Evolutionary conservation across 2,113 vertebrate species (phyloP), one percentile per base, ranked within the genome.

Genomic region (Apodemus sylvaticus): DNA sequence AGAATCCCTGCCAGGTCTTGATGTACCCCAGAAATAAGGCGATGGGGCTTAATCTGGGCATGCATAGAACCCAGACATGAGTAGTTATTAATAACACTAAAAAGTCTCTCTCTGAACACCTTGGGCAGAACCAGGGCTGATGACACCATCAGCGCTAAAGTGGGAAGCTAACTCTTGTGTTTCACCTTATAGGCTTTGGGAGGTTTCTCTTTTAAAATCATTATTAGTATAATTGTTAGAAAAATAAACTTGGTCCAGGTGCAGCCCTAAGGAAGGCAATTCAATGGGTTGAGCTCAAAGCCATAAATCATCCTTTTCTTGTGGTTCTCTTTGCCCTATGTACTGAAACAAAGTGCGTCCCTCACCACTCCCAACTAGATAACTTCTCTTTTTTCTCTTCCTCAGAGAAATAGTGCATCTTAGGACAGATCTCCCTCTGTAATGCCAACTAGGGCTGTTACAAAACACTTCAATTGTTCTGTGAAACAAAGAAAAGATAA

Each of bases 241-340:
- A 86, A 96, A 94, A 96, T 93, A 94, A 98, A 97, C 97, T 96
- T 98, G 98, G 98, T 98, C 97, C 98, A 98, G 98, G 98, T 98
- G 97, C 97, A 98, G 77, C 90, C 79, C 96, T 90, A 94, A 95
- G 90, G 96, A 98, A 98, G 97, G 96, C 86, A 95, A 89, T 98
- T 98, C 98, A 97, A 86, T 94, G 97, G 86, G 42, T 96, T 60
- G 4, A 96, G 93, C 53, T 81, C 94, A 70, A 83, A 89, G 92
- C 93, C 88, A 62, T 94, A 78, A 96, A 94, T 93, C 82, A 51
- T 96, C 96, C 39, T 96, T 92, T 96, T 86, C 89, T 91, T 92
- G 79, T 29, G 85, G 95, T 93, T 94, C 90, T 90, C 93, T 96
- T 96, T 91, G 94, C 48, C 45, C 93, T 78, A 77, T 86, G 64